Evolutionary conservation across 2,888 invertebrate genomes (phyloP).

Genomic region (Argyresthia goedartella): DNA sequence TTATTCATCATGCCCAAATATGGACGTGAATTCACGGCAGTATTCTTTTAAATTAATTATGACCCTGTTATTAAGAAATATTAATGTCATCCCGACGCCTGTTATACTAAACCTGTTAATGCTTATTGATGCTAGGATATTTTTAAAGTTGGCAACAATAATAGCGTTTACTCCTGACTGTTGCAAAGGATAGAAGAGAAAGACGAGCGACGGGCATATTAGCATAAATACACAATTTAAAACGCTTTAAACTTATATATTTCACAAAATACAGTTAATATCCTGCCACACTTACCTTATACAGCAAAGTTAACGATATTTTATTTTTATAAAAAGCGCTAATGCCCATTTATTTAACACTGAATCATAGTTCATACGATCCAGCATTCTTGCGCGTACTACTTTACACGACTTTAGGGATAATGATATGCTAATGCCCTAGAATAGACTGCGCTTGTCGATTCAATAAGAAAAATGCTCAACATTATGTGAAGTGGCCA

Average conservation of each 20-base stretch:
- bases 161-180: neutral
- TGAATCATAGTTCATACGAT: constrained; percentile 31
- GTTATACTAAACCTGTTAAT: constrained; percentile 1
- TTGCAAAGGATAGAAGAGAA: neutral
- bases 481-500: neutral
- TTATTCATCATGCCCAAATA: constrained; percentile 5
- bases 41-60: constrained; percentile 2
- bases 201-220: neutral
- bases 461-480: constrained; percentile 20
- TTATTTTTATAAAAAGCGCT: constrained; percentile 16
- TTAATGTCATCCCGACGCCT: neutral
- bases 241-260: neutral
- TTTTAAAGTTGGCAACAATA: constrained; percentile 2
- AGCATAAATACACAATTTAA: neutral
- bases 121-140: constrained; percentile 1
- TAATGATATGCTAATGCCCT: constrained; percentile 44
- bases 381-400: constrained; percentile 34
- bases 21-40: neutral
- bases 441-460: constrained; percentile 27
- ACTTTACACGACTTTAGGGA: constrained; percentile 37
- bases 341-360: constrained; percentile 28
- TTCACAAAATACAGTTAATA: neutral
- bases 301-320: neutral
- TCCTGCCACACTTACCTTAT: constrained; percentile 1
- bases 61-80: constrained; percentile 1